phyloP scores from a whole-genome alignment of 2,797 vertebrate species.

The Dryobates pubescens region DNA sequence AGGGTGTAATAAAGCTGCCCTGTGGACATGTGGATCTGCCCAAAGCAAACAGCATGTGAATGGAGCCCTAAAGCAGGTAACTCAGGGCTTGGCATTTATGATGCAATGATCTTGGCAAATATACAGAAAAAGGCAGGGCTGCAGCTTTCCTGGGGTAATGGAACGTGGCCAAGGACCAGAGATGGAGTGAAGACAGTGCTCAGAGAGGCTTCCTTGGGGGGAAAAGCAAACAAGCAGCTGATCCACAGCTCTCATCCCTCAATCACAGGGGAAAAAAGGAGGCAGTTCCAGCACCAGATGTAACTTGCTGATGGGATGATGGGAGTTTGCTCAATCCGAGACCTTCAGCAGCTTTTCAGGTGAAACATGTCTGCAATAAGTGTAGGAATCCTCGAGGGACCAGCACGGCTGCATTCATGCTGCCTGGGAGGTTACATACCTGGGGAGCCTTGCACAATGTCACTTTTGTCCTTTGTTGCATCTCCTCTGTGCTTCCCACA shows the following conservation, averaged over 20 bases:
- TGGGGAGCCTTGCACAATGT: not conserved
- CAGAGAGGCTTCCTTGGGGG: not conserved
- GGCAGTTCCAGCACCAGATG: accelerated
- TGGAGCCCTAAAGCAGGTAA: not conserved
- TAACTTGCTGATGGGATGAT: not conserved
- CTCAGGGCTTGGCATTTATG: not conserved
- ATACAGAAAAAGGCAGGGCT: not conserved
- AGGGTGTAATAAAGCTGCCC: not conserved
- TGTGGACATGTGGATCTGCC: not conserved
- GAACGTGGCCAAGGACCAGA: accelerated
- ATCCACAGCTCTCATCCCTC: not conserved
- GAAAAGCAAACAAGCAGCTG: not conserved
- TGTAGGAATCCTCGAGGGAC: not conserved
- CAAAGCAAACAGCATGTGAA: not conserved
- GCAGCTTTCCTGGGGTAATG: not conserved
- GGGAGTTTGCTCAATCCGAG: not conserved
- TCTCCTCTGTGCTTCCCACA: not conserved
- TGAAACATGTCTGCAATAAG: not conserved
- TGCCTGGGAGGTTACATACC: not conserved
- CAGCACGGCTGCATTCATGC: not conserved
- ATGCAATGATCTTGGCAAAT: conserved; percentile 4
- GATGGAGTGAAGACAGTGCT: not conserved
- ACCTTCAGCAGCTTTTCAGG: not conserved
- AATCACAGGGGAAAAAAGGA: not conserved
- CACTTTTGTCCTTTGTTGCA: not conserved